Percentiles rank a stretch among this genome's conserved stretches.
phyloP scores from a whole-genome alignment of 2,888 invertebrate genomes.

The Elmis aenea region DNA sequence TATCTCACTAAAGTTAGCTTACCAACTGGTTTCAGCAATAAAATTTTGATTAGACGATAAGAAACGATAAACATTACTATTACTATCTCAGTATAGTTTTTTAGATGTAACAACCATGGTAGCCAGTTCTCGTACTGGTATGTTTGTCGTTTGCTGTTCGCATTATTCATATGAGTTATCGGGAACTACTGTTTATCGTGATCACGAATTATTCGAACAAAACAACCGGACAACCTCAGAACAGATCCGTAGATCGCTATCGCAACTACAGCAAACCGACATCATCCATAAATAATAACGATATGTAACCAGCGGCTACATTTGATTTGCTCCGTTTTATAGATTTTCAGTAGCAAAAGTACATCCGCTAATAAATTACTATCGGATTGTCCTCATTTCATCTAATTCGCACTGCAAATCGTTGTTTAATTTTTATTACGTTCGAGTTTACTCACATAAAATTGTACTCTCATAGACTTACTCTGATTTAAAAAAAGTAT shows the following conservation, averaged over 20 bases:
- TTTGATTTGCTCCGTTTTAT: conserved; percentile 24
- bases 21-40: no score
- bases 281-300: conserved; percentile 25
- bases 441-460: no score
- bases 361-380: conserved; percentile 21
- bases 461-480: no score
- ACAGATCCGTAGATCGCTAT: conserved; percentile 31
- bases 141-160: no score
- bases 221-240: conserved; percentile 31
- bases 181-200: conserved; percentile 33
- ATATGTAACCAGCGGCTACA: conserved; percentile 21
- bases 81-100: no score
- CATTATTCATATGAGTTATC: conserved; percentile 32
- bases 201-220: conserved; percentile 34
- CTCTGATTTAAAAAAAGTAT: no score
- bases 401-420: conserved; percentile 27
- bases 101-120: no score
- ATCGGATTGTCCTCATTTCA: conserved; percentile 23
- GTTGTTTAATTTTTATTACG: no score
- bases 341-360: conserved; percentile 24
- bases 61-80: no score
- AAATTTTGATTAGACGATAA: neutral
- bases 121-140: no score
- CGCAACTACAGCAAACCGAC: conserved; percentile 21
- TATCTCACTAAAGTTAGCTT: no score